Base-by-base conservation (phyloP, 92 coral and sea anemone species). In the Epizoanthus stellaris region DNA sequence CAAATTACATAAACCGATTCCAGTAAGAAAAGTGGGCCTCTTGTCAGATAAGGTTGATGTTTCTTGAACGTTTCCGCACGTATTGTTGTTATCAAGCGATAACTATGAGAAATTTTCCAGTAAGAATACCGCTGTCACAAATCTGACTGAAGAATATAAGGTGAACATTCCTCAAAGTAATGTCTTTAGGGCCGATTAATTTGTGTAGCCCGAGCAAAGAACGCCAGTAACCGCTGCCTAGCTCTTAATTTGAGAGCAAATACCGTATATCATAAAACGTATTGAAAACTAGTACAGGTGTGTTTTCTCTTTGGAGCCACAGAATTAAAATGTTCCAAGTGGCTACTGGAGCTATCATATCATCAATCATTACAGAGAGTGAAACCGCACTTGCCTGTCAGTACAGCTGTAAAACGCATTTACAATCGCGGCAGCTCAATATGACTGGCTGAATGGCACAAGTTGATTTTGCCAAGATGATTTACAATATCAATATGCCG, bases 351-450 rank as follows among this genome's bases (percentile, higher is more conserved):
- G 57, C 65, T 79, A 79, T 63, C 83, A 63, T 52, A 43, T 64
- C 3, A 39, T 64, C 61, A 61, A 79, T 79, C 72, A 79, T 20
- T 47, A 79, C 64, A 43, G 83, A 64, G 25, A 52, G 14, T 11
- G 56, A 52, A 52, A 52, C 56, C 56, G 56, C 56, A 52, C 14
- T 9, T 52, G 14, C 5, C 15, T 52, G 56, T 11, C 56, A 52
- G 56, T 11, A 52, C 10, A 52, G 13, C 56, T 52, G 60, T 61
- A 63, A 5, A 79, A 71, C 45, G 53, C 70, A 43, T 43, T 63
- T 79, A 63, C 45, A 21, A 20, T 62, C 83, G 49, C 43, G 25
- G 23, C 73, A 79, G 83, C 83, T 79, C 82, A 23, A 12, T 12
- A 66, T 66, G 34, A 19, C 70, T 25, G 39, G 47, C 69, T 61